Conservation (phyloP, 2,888 invertebrate species). For the Saturnia pavonia region DNA sequence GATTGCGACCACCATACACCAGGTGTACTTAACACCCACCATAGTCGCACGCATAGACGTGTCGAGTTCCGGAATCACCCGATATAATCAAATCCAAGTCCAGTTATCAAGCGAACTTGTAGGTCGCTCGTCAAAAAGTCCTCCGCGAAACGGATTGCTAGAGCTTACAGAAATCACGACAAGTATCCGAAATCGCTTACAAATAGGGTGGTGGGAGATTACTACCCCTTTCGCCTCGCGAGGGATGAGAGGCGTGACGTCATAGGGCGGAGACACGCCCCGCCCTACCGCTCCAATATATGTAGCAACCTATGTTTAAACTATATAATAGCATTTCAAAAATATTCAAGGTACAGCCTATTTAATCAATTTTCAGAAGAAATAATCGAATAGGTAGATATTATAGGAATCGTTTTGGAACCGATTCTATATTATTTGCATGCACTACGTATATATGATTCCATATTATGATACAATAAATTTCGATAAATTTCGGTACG, state of each 20-base stretch:
- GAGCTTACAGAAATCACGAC: constrained; percentile 15
- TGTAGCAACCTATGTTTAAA: background rate
- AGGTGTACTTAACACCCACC: too few relatives aligned
- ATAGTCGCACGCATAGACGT: too few relatives aligned
- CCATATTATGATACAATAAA: too few relatives aligned
- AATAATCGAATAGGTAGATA: too few relatives aligned
- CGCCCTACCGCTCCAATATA: background rate
- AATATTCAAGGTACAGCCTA: background rate
- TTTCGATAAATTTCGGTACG: too few relatives aligned
- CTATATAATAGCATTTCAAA: background rate
- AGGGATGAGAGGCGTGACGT: constrained; percentile 10
- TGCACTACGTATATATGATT: too few relatives aligned
- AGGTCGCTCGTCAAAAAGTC: constrained; percentile 4
- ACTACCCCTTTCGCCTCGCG: constrained; percentile 1
- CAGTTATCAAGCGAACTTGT: too few relatives aligned
- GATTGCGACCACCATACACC: too few relatives aligned
- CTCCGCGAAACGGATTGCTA: background rate
- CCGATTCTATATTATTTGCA: too few relatives aligned
- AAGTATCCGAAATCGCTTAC: constrained; percentile 14
- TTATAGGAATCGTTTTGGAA: too few relatives aligned
- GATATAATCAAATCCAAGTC: too few relatives aligned
- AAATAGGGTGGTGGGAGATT: constrained; percentile 17
- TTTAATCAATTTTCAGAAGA: background rate
- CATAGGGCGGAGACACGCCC: constrained; percentile 19
- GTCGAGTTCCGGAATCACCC: too few relatives aligned